Conservation (phyloP, 2,797 vertebrate genomes). For the Thalassophryne amazonica region DNA sequence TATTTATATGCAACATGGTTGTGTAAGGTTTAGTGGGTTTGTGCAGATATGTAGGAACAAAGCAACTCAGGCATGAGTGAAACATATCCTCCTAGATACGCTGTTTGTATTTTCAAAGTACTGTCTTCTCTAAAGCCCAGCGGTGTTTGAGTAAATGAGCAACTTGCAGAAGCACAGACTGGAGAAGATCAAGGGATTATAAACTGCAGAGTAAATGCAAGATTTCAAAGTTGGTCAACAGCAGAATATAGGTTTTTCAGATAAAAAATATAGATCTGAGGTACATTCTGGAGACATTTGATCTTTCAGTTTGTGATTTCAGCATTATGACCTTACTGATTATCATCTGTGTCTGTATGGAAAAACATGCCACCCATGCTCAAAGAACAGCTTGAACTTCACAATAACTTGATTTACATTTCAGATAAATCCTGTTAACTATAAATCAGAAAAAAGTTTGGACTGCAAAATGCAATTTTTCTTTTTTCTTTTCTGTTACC, state of each 20-base stretch:
- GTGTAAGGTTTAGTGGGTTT: neutral
- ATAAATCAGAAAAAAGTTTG: too few species aligned
- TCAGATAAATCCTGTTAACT: too few species aligned
- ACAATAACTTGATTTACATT: too few species aligned
- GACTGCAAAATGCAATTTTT: too few species aligned
- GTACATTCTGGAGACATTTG: slow-evolving; percentile 21
- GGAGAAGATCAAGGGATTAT: neutral
- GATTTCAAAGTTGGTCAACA: neutral
- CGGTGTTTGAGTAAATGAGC: neutral
- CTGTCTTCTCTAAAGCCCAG: slow-evolving; percentile 7
- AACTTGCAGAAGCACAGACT: neutral
- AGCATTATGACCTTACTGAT: slow-evolving; percentile 38
- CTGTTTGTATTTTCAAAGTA: slow-evolving; percentile 14
- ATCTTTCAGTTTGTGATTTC: slow-evolving; percentile 25
- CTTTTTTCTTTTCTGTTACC: too few species aligned
- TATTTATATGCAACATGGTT: neutral
- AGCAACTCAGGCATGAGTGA: neutral
- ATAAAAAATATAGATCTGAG: slow-evolving; percentile 5
- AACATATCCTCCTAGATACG: neutral
- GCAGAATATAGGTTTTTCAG: neutral
- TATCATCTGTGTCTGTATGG: too few species aligned
- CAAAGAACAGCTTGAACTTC: too few species aligned
- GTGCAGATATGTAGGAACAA: slow-evolving; percentile 2
- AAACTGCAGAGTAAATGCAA: neutral
- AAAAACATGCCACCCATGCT: too few species aligned